Conservation (phyloP, 2,888 invertebrate genomes). For the Conistra vaccinii region DNA sequence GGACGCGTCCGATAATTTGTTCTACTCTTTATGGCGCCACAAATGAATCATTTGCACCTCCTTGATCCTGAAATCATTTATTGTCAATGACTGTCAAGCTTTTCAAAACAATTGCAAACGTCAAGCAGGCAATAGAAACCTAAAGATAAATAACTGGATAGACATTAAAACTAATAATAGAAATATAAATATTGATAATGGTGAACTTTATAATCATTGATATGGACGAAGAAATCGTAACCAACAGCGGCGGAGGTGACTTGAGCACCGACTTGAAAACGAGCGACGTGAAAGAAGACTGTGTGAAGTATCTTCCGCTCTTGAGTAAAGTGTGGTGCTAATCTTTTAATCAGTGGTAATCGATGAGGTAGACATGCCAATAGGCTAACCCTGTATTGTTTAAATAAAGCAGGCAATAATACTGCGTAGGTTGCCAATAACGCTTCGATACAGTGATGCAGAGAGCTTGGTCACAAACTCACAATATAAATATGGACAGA, state of each 20-base stretch:
- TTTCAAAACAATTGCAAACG: constrained; percentile 21
- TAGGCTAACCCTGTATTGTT: constrained; percentile 3
- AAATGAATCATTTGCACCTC: constrained; percentile 9
- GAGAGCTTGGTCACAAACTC: neutral
- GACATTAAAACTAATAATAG: neutral
- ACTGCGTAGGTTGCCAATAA: neutral
- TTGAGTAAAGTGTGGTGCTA: constrained; percentile 40
- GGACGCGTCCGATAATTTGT: too few species aligned
- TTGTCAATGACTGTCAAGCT: neutral
- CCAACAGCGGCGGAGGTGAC: constrained; percentile 15
- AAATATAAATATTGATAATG: constrained; percentile 23
- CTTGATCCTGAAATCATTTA: constrained; percentile 1
- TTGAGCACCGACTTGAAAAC: constrained; percentile 16
- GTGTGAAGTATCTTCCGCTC: constrained; percentile 70
- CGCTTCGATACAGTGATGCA: neutral
- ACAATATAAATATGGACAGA: too few species aligned
- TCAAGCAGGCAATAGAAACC: neutral
- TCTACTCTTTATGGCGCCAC: neutral
- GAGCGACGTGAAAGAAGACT: constrained; percentile 57
- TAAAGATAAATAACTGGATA: neutral
- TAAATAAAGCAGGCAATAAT: constrained; percentile 7
- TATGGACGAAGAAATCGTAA: neutral
- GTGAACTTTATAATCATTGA: constrained; percentile 15
- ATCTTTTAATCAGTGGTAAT: constrained; percentile 10
- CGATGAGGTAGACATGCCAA: neutral